phyloP scores from a whole-genome alignment of 64 coral and sea anemone genomes.

The Platygyra sinensis region DNA sequence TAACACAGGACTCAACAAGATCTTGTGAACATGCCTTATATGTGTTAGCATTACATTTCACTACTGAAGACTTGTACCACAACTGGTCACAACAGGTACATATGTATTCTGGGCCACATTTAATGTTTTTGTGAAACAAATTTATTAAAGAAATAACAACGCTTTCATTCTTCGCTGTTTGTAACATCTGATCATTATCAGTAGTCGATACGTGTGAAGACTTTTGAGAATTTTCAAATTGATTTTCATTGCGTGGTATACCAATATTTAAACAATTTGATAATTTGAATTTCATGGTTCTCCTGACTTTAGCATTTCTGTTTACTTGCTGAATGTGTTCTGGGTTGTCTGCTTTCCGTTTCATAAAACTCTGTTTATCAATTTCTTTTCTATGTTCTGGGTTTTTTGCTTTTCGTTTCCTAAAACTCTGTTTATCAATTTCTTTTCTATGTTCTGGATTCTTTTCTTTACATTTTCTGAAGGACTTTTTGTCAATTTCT shows the following conservation, averaged over 20 bases:
- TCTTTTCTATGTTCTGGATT: too few species aligned
- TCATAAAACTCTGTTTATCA: too few species aligned
- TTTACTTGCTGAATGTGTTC: neutral
- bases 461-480: too few species aligned
- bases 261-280: neutral
- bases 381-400: too few species aligned
- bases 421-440: too few species aligned
- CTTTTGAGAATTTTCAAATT: neutral
- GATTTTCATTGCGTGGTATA: neutral
- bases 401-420: too few species aligned
- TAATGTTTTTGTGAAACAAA: constrained; percentile 50
- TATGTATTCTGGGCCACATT: constrained; percentile 42
- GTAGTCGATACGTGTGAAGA: neutral
- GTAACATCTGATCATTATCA: neutral
- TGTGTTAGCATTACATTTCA: constrained; percentile 28
- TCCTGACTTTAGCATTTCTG: neutral
- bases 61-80: constrained; percentile 39
- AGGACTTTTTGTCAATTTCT: too few species aligned
- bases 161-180: neutral
- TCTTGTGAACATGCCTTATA: constrained; percentile 18
- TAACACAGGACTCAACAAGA: constrained; percentile 33
- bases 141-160: constrained; percentile 11
- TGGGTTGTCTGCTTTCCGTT: neutral
- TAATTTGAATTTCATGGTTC: neutral
- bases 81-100: constrained; percentile 47